Evolutionary conservation across 2,888 invertebrate species (phyloP), one percentile per base, ranked within the genome.

Genomic region (Pristionchus exspectatus): DNA sequence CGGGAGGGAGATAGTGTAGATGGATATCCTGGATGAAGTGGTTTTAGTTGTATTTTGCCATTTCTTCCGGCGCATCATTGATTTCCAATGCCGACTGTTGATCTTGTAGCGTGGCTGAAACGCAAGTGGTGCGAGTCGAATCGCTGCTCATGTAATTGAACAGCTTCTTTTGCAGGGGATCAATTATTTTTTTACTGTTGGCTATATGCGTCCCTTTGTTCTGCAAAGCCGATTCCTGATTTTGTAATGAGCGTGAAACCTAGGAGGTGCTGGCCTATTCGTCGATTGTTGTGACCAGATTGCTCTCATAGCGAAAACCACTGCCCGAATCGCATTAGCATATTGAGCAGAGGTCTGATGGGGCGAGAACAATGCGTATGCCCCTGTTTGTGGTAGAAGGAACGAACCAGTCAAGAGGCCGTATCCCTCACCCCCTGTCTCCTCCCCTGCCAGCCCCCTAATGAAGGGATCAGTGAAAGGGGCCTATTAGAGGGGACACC

Each of bases 391-490:
- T 72, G 72, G 30, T 72, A 27, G 2, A 27, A 50, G 10, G 44
- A 50, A 50, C 44, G 44, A 21, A 66, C 72, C 33, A 33, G 72
- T 72, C 72, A 72, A 72, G 72, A 21, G 72, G 72, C 33, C 33
- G 72, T 72, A 18, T 33, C 72, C 72, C 38, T 21, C 74, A 33
- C 74, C 21, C 16, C 16, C 74, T 44, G 18, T 44, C 77, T 2
- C 44, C 74, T 21, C 74, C 38, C 74, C 38, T 24, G 10, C 44
- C 44, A 33, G 30, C 27, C 33, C 77, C 77, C 77, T 77, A 77
- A 77, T 77, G 77, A 77, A 50, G 44, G 77, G 77, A 77, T 77
- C 77, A 77, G 77, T 44, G 44, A 77, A 44, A 44, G 50, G 77
- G 77, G 77, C 77, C 14, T 77, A 77, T 77, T 77, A 77, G 77